phyloP scores from a whole-genome alignment of 2,113 vertebrate species.

The Pseudopipra pipra region DNA sequence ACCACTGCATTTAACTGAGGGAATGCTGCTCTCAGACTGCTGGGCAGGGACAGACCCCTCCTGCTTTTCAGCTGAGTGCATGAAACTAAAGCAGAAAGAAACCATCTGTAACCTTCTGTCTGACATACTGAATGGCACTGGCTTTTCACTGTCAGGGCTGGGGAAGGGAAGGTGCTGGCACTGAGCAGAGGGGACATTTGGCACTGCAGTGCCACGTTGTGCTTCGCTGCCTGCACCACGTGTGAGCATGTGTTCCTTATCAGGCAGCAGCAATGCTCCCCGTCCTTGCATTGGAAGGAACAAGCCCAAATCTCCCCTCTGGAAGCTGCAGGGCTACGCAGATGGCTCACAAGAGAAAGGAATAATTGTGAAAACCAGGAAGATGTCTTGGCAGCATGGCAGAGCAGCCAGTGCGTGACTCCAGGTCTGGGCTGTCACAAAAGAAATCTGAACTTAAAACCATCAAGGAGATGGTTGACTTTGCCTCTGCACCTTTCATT shows the following conservation, averaged over 20 bases:
- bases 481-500: background rate
- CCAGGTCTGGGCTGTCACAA: background rate
- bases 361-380: background rate
- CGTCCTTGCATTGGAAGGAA: background rate
- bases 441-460: background rate
- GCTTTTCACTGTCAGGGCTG: background rate
- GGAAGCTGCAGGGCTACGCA: background rate
- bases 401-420: rapidly evolving
- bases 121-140: background rate
- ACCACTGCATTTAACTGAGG: background rate
- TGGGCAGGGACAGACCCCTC: background rate
- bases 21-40: background rate
- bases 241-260: background rate
- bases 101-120: background rate
- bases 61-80: background rate
- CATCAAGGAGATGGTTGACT: background rate
- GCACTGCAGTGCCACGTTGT: rapidly evolving
- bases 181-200: background rate
- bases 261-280: background rate
- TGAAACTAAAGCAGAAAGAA: background rate
- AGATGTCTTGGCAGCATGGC: background rate
- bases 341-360: background rate
- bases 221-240: rapidly evolving
- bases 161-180: background rate
- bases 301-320: background rate